Base-by-base conservation (phyloP, 2,113 vertebrate genomes). In the Pungitius pungitius region DNA sequence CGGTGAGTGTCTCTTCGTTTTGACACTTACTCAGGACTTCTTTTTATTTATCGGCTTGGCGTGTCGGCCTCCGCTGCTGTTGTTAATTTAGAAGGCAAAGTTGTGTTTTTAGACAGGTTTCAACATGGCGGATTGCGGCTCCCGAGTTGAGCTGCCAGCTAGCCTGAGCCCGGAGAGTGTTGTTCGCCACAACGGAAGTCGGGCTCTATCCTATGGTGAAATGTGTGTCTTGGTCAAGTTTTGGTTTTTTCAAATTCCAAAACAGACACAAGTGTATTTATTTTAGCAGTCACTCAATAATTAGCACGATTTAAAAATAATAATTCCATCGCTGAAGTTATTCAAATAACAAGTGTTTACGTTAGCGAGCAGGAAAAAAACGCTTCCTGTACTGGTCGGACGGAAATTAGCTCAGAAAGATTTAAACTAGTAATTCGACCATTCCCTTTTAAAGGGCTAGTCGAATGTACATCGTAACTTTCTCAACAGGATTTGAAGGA, bases 41-140 rank as follows among this genome's bases (percentile, higher is more conserved):
- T 54, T 55, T 27, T 20, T 9, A 20, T 10, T 22, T n/a, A 12
- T 54, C 33, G 43, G 14, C 15, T 13, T 3, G 4, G 11, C 12
- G 49, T 33, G 27, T 11, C 35, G 37, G 22, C 22, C 26, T 15
- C 57, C 4, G 67, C 39, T 5, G 75, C 33, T 70, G 80, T 56
- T 67, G 15, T 30, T 75, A 69, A 80, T 84, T 69, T 51, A 84
- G 79, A 81, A 87, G 68, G 68, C 89, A 91, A 92, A 93, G 90
- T 94, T 93, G 88, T 90, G 88, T 90, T 92, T 89, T 87, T 82
- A 92, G 91, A 88, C 92, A 89, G 94, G 82, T 93, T 94, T 94
- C 95, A 96, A 96, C 94, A 96, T 96, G 95, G 95, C 95, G 95
- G 93, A 94, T 92, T 93, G 91, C 92, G 93, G 93, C 91, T 94